phyloP scores from a whole-genome alignment of 2,113 vertebrate genomes.

The Tragulus kanchil region DNA sequence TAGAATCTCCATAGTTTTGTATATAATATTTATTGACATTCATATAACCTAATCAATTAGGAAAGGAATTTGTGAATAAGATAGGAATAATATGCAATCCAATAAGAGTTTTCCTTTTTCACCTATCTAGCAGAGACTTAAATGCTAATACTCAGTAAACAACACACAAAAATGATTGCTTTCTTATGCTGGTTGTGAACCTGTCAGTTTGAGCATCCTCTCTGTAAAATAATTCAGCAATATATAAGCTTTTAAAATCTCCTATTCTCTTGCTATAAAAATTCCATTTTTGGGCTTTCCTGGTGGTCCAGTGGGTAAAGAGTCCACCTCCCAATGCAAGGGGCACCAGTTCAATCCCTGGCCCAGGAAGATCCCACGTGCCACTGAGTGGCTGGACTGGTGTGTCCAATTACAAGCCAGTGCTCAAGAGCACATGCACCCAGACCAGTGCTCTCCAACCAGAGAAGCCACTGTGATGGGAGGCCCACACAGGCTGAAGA shows the following conservation, averaged over 20 bases:
- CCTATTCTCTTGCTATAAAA: not conserved
- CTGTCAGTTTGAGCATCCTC: not conserved
- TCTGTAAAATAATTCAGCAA: not conserved
- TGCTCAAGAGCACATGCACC: too few relatives aligned
- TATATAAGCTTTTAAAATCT: not conserved
- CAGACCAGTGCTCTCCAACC: too few relatives aligned
- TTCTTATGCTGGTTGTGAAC: not conserved
- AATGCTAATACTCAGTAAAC: not conserved
- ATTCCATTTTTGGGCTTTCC: not conserved
- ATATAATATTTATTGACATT: not conserved
- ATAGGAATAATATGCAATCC: not conserved
- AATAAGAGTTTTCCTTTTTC: not conserved
- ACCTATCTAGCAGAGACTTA: not conserved
- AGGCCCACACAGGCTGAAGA: too few relatives aligned
- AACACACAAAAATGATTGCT: not conserved
- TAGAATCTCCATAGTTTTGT: not conserved
- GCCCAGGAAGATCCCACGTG: too few relatives aligned
- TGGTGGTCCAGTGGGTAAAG: too few relatives aligned
- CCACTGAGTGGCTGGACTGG: too few relatives aligned
- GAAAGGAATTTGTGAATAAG: not conserved
- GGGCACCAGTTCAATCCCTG: too few relatives aligned
- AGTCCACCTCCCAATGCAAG: too few relatives aligned
- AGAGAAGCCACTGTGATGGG: too few relatives aligned
- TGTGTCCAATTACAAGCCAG: too few relatives aligned
- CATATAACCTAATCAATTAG: conserved; percentile 15